Evolutionary conservation across 2,113 vertebrate genomes (phyloP).

Genomic region (Podarcis cretensis): DNA sequence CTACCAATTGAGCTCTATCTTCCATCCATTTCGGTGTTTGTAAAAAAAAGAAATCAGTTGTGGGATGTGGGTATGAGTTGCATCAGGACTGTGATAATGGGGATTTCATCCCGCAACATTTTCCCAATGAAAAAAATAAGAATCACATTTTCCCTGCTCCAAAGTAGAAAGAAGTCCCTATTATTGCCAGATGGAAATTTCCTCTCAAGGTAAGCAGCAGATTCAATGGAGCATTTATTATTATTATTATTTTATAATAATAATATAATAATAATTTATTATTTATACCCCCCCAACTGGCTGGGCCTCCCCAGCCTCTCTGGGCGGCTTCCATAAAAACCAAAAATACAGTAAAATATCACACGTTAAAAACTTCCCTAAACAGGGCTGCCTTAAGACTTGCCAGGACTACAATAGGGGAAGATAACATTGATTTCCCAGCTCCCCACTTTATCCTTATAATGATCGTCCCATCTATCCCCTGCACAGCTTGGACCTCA

Average conservation of each 20-base stretch:
- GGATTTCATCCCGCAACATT: not conserved
- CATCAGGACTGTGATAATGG: not conserved
- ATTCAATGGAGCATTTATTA: not conserved
- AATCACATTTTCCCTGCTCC: too few relatives aligned
- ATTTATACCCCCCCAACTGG: too few relatives aligned
- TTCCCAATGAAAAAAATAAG: not conserved
- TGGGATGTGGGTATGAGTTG: not conserved
- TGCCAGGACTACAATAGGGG: not conserved
- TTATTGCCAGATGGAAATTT: too few relatives aligned
- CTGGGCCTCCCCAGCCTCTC: too few relatives aligned
- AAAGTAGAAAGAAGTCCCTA: too few relatives aligned
- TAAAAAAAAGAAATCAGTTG: not conserved
- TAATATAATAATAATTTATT: too few relatives aligned
- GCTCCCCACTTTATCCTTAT: not conserved
- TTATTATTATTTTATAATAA: not conserved
- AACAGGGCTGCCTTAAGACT: too few relatives aligned
- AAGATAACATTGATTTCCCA: not conserved
- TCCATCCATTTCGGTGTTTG: not conserved
- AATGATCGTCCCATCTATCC: not conserved
- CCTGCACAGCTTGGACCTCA: too few relatives aligned
- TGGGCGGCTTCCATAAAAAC: too few relatives aligned
- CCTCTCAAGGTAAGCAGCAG: not conserved
- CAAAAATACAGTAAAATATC: too few relatives aligned
- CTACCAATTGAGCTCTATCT: not conserved
- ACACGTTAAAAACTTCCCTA: too few relatives aligned